These are phyloP conservation scores for Brachylomia viminalis DNA, from an alignment of 2,888 invertebrate genomes.

Conservation along the genomic window DNA sequence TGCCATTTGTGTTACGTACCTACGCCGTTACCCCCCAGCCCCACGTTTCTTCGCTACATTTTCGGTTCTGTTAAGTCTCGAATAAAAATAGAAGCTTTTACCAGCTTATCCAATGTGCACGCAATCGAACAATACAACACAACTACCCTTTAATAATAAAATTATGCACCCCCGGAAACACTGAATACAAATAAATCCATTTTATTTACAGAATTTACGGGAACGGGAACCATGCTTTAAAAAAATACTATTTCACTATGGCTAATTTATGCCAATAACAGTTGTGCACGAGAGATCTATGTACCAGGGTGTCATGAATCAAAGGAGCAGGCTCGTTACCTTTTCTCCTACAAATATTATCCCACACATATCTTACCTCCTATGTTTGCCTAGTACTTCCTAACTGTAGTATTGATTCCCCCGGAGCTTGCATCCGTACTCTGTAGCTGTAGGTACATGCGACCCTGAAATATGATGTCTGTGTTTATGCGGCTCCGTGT, in stretches of 20 bases:
- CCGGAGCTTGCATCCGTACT: conserved; percentile 20
- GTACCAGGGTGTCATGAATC: conserved; percentile 4
- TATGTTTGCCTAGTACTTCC: conserved; percentile 13
- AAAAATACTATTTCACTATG: not conserved
- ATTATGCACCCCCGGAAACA: conserved; percentile 13
- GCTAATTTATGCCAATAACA: not conserved
- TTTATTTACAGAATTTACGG: conserved; percentile 14
- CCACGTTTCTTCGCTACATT: not conserved
- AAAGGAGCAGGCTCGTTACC: not conserved
- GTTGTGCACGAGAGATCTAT: conserved; percentile 9
- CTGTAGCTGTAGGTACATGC: not conserved
- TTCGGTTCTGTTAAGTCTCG: not conserved
- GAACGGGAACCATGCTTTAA: not conserved
- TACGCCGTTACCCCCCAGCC: not conserved
- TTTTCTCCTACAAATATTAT: not conserved
- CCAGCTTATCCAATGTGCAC: not conserved
- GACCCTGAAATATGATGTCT: conserved; percentile 19
- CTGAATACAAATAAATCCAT: conserved; percentile 3
- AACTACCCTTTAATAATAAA: not conserved
- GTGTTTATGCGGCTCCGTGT: not conserved
- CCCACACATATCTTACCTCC: no score
- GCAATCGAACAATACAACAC: conserved; percentile 19
- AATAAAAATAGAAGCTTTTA: not conserved
- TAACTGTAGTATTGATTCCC: conserved; percentile 35
- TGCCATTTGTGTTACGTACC: no score